phyloP scores from a whole-genome alignment of 2,113 vertebrate species.

The Sturnus vulgaris region DNA sequence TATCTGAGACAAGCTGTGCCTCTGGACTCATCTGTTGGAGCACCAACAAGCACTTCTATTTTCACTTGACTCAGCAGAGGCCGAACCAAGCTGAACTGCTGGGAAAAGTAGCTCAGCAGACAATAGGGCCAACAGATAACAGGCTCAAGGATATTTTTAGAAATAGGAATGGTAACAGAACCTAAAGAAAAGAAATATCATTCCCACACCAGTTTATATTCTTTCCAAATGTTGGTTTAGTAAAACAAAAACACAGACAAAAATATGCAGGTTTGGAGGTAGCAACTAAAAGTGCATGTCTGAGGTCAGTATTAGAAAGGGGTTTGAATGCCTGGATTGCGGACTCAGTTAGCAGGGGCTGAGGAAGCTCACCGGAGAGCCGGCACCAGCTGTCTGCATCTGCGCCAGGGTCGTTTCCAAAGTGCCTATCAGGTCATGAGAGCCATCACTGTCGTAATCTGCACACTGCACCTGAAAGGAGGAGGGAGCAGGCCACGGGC shows the following conservation, averaged over 20 bases:
- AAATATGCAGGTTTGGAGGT: not conserved
- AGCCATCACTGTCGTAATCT: constrained; percentile 86
- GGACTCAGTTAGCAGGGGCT: not conserved
- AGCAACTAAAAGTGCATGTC: not conserved
- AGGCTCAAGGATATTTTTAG: not conserved
- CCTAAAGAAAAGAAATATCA: not conserved
- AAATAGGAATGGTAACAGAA: not conserved
- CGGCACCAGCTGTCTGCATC: constrained; percentile 73
- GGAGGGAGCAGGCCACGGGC: not conserved
- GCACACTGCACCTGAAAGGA: constrained; percentile 81
- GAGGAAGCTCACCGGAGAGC: constrained; percentile 76
- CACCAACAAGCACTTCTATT: not conserved
- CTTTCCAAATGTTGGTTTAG: not conserved
- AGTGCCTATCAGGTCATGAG: constrained; percentile 89
- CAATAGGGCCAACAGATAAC: not conserved
- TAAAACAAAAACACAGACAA: not conserved
- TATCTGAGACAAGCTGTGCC: not conserved
- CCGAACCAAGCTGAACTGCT: not conserved
- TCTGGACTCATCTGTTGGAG: not conserved
- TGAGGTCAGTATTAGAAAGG: not conserved
- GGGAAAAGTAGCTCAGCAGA: not conserved
- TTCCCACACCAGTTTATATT: not conserved
- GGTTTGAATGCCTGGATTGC: not conserved
- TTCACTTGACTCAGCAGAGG: not conserved
- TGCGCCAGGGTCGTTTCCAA: constrained; percentile 82